Evolutionary conservation across 2,113 vertebrate species (phyloP), one percentile per base, ranked within the genome.

Genomic region (Tetrax tetrax): DNA sequence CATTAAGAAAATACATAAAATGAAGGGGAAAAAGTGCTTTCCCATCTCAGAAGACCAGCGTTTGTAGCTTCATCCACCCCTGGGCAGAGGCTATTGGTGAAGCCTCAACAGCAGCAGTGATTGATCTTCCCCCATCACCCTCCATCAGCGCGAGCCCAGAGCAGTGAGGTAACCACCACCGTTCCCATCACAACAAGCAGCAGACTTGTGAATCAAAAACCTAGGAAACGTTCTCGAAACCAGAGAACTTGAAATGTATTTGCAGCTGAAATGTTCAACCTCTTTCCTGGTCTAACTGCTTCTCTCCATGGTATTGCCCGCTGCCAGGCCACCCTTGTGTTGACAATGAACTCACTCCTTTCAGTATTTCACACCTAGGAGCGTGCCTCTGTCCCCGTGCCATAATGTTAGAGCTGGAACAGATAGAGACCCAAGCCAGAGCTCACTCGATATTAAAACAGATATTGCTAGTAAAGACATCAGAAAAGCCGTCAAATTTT

Each of bases 271-370:
- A 51, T 0, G 3, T 28, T 53, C 68, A 71, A 33, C 11, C 19
- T 22, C 77, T 79, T 48, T 28, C 45, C 51, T 70, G 81, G 48
- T 63, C 74, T 57, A 59, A 24, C 17, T 0, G 5, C 80, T 84
- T 59, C 69, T 57, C 85, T 76, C 65, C 1, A 1, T 18, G 77
- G 70, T 56, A 4, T 69, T 2, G 0, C 37, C 31, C 6, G 3
- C 53, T 76, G 86, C 92, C 89, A 94, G 94, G 80, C 85, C 91
- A 92, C 89, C 92, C 65, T 56, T 4, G n/a, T 29, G 74, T n/a
- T 94, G 77, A 31, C 35, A 43, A 37, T 83, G 60, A 75, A 65
- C 29, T 81, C 65, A 7, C 28, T 78, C 71, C 91, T 33, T 20
- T 68, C 87, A 76, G 47, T 2, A 29, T 11, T 91, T 60, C 74